Evolutionary conservation across 2,113 vertebrate genomes (phyloP).

Genomic region (Recurvirostra avosetta): DNA sequence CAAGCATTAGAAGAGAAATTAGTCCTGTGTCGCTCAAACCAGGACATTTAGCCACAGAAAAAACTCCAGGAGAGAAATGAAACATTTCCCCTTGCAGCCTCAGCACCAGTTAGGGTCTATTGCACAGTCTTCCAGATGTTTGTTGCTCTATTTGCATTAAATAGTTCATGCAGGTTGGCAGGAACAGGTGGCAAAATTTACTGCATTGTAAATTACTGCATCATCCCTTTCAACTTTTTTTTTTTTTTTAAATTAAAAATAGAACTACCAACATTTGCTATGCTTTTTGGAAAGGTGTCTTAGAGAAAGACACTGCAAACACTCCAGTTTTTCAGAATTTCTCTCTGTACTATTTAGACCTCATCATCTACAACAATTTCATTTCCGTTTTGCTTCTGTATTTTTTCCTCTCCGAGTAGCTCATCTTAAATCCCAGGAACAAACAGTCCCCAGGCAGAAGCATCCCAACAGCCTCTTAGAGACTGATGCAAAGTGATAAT

Average conservation of each 20-base stretch:
- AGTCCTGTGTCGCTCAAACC: no score
- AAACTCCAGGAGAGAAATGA: not conserved
- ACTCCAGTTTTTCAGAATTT: not conserved
- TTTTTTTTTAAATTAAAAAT: not conserved
- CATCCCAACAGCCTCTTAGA: not conserved
- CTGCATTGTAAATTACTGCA: not conserved
- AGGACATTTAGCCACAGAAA: not conserved
- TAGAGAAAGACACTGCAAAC: not conserved
- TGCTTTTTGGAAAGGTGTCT: not conserved
- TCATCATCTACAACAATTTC: not conserved
- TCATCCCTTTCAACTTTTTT: not conserved
- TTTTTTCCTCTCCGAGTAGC: not conserved
- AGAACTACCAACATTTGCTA: not conserved
- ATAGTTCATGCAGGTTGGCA: not conserved
- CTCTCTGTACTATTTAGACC: not conserved
- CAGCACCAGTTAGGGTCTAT: not conserved
- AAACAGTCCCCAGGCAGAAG: not conserved
- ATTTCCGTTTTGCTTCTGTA: not conserved
- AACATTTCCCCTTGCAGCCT: not conserved
- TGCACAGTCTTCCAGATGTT: not conserved
- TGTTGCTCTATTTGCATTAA: not conserved
- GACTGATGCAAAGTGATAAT: not conserved
- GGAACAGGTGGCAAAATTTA: not conserved
- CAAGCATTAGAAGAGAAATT: no score
- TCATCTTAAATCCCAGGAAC: not conserved